A percentile compares a stretch with the other conserved stretches of the same genome.
Conservation (phyloP, 2,888 invertebrate genomes). For the Pandemis corylana region DNA sequence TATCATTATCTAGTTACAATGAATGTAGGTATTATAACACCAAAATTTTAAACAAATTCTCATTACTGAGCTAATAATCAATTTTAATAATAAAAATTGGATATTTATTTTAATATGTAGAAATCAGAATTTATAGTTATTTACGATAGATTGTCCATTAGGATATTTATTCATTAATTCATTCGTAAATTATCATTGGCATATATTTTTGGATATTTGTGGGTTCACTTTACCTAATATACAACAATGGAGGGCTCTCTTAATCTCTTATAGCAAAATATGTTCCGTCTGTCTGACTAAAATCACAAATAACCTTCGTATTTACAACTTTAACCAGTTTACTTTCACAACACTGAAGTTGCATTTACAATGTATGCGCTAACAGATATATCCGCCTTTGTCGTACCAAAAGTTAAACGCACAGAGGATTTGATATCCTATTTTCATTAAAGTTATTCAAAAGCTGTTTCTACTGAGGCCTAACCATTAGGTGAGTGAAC, state of each 20-base stretch:
- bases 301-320: too few species aligned
- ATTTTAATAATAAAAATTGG: constrained; percentile 43
- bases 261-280: too few species aligned
- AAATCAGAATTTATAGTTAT: constrained; percentile 39
- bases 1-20: neutral
- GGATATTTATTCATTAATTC: constrained; percentile 23
- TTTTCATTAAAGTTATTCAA: too few species aligned
- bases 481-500: constrained; percentile 1
- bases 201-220: neutral
- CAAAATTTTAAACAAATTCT: constrained; percentile 36
- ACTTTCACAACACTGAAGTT: too few species aligned
- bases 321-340: too few species aligned
- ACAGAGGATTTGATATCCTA: too few species aligned
- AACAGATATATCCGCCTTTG: too few species aligned
- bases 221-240: neutral
- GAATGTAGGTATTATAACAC: constrained; percentile 34
- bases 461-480: too few species aligned
- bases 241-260: too few species aligned
- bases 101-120: constrained; percentile 46
- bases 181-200: constrained; percentile 5
- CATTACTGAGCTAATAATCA: constrained; percentile 37
- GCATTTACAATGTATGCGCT: too few species aligned
- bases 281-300: too few species aligned
- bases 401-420: too few species aligned
- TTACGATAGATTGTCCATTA: constrained; percentile 27